Conservation (phyloP, 2,888 invertebrate genomes). For the Vesta saturnalis region DNA sequence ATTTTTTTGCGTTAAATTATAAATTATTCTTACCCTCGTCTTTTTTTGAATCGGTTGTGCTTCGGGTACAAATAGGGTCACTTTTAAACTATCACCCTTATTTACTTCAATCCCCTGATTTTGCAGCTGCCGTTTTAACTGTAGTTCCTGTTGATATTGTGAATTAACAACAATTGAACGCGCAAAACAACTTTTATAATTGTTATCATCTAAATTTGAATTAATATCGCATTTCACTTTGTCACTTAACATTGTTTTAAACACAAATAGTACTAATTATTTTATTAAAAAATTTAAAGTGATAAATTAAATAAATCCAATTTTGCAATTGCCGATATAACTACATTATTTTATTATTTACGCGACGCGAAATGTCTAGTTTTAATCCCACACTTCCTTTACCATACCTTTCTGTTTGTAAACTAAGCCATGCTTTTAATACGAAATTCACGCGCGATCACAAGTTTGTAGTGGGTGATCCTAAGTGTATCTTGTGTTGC, state of each 20-base stretch:
- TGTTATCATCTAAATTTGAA: conserved; percentile 52
- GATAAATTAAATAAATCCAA: not conserved
- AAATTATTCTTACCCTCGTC: conserved; percentile 5
- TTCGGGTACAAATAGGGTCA: not conserved
- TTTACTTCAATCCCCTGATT: conserved; percentile 7
- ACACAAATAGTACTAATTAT: not conserved
- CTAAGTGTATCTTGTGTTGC: not conserved
- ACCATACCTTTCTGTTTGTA: conserved; percentile 24
- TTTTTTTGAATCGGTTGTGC: not conserved
- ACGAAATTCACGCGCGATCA: conserved; percentile 44
- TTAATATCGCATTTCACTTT: conserved; percentile 49
- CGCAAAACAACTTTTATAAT: conserved; percentile 60
- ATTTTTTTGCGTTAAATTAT: not conserved
- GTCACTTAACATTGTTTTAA: conserved; percentile 48
- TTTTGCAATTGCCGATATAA: too few species aligned
- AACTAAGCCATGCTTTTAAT: conserved; percentile 38
- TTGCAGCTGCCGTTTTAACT: conserved; percentile 19
- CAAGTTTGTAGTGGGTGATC: conserved; percentile 12
- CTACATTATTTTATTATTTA: not conserved
- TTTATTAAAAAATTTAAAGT: not conserved
- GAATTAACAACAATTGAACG: conserved; percentile 59
- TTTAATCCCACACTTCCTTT: conserved; percentile 18
- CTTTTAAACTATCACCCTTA: conserved; percentile 4
- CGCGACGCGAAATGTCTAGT: not conserved
- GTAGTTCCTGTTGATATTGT: conserved; percentile 48